phyloP scores from a whole-genome alignment of 2,888 invertebrate genomes.

The Leptopilina syphax region DNA sequence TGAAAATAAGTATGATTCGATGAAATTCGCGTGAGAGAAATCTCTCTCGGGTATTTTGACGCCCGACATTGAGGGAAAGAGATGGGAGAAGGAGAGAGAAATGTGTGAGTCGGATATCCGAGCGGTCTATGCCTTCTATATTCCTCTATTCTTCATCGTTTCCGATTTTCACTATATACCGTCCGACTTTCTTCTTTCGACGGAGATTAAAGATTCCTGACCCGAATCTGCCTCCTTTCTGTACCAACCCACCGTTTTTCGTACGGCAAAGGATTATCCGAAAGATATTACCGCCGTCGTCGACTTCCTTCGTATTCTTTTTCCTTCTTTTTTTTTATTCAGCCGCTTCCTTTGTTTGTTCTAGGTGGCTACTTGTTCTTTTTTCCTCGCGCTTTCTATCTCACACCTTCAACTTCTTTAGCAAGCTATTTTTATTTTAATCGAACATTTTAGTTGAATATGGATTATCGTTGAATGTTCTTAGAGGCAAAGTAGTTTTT shows the following conservation, averaged over 20 bases:
- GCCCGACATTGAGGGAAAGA: no score
- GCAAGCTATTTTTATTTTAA: background rate
- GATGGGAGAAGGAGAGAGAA: background rate
- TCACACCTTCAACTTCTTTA: background rate
- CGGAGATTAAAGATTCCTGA: conserved; percentile 68
- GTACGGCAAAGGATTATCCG: conserved; percentile 65
- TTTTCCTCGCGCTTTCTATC: conserved; percentile 18
- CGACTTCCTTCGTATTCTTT: conserved; percentile 50
- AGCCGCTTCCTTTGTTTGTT: conserved; percentile 29
- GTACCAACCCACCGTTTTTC: conserved; percentile 22
- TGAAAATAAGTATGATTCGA: background rate
- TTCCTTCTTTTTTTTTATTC: conserved; percentile 46
- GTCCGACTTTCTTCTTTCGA: conserved; percentile 61
- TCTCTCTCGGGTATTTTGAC: conserved; percentile 44
- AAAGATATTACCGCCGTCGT: conserved; percentile 67
- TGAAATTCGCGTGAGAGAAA: conserved; percentile 44
- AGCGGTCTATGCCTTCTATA: conserved; percentile 25
- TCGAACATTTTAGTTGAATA: conserved; percentile 32
- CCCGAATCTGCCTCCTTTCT: conserved; percentile 58
- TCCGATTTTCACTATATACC: conserved; percentile 47
- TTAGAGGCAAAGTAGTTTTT: no score
- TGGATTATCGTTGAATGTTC: conserved; percentile 1
- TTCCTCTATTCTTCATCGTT: conserved; percentile 50
- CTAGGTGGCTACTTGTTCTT: conserved; percentile 38
- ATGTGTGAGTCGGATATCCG: conserved; percentile 49